A percentile compares a stretch with the other conserved stretches of the same genome.
These are phyloP conservation scores for Mesoclemmys tuberculata DNA, from an alignment of 2,113 vertebrate species.

Conservation along the genomic window DNA sequence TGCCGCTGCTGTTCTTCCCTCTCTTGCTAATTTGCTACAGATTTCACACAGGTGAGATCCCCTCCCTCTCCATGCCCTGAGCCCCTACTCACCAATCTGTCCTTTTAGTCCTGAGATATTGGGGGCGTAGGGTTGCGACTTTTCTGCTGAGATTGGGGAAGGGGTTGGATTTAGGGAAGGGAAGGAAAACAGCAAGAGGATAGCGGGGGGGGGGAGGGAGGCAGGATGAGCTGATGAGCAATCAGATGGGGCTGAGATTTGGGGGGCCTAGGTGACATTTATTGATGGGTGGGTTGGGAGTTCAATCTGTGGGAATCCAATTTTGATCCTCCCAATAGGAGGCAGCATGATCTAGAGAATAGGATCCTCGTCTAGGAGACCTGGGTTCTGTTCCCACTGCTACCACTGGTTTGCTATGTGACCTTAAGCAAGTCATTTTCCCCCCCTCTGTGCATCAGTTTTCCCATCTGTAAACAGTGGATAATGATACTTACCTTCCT, in stretches of 20 bases:
- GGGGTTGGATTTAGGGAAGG: neutral
- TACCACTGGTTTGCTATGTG: fast-evolving
- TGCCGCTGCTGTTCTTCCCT: neutral
- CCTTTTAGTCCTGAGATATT: fast-evolving
- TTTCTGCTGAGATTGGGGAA: neutral
- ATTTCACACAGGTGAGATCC: neutral
- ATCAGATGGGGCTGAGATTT: too few relatives aligned
- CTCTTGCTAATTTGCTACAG: neutral
- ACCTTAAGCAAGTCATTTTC: neutral
- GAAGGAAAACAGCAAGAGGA: neutral
- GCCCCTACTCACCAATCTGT: neutral
- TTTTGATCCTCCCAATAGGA: neutral
- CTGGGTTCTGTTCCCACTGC: neutral
- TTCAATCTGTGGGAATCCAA: neutral
- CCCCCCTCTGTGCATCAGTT: neutral
- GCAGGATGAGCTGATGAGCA: neutral
- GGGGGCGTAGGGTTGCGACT: fast-evolving
- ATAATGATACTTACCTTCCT: neutral
- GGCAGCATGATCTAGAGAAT: neutral
- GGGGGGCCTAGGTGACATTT: neutral
- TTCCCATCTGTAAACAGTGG: neutral
- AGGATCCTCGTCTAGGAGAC: neutral
- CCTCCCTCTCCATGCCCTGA: neutral
- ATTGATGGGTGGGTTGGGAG: neutral
- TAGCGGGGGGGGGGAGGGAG: neutral